phyloP scores from a whole-genome alignment of 2,888 invertebrate species.

The Nyleta sp. region DNA sequence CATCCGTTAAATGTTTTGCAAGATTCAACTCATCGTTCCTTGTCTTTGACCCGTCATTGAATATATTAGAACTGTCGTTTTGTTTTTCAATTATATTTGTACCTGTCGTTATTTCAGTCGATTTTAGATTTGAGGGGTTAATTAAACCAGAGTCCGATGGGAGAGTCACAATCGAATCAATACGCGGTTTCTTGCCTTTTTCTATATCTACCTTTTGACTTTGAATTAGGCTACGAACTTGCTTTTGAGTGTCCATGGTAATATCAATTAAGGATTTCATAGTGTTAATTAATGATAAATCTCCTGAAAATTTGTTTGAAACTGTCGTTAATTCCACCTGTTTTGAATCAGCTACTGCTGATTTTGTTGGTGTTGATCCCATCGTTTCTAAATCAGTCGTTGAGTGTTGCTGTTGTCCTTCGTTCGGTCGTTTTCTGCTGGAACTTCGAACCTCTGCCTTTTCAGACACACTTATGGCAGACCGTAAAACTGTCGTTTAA shows the following conservation, averaged over 20 bases:
- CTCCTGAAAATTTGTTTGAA: background rate
- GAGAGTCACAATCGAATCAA: background rate
- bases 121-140: background rate
- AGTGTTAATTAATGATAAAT: background rate
- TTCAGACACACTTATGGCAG: conserved; percentile 2
- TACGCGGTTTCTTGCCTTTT: background rate
- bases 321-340: background rate
- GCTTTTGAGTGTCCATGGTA: conserved; percentile 7
- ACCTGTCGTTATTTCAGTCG: background rate
- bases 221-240: background rate
- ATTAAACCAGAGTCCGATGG: background rate
- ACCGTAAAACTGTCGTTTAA: conserved; percentile 5
- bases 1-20: conserved; percentile 5
- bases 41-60: background rate
- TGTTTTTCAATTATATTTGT: background rate
- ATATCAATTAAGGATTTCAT: background rate
- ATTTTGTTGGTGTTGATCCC: too few species aligned
- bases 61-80: conserved; percentile 4
- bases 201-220: background rate
- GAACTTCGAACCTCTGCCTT: background rate
- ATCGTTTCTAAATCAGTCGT: background rate
- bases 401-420: background rate
- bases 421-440: background rate
- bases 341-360: too few species aligned
- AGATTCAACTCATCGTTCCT: background rate